Base-by-base conservation (phyloP, 2,888 invertebrate genomes). In the Cephus pulcher region DNA sequence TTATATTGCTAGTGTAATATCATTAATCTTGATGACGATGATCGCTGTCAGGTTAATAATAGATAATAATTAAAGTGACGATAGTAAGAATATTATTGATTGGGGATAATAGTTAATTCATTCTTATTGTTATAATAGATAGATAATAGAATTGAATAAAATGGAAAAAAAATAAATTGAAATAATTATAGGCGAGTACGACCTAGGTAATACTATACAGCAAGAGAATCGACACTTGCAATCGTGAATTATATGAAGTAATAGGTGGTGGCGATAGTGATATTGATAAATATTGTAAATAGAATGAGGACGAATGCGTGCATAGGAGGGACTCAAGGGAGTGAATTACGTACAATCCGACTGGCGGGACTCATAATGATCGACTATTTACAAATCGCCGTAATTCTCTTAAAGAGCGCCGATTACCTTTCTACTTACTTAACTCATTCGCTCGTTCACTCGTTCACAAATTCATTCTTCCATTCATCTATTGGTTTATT, bases 1-100 rank as follows among this genome's bases (percentile, higher is more conserved):
- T 81, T 85, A 80, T 78, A 80, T 81, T 82, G 81, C 81, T 81
- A 81, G 78, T 83, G 80, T 80, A 37, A 34, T 34, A 73, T 35
- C 74, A 37, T 32, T 37, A 35, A 11, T 74, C 32, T 15, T 30
- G 34, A 74, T 74, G 34, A 74, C 34, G 37, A 76, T 35, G 30
- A 69, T 56, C 34, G 68, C 74, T 69, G n/a, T 77, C 74, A 77
- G 15, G 68, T 77, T 40, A 40, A 74, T 77, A 71, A 11, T 32
- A 32, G 37, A 11, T 69, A 75, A 32, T 69, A 69, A 37, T 12
- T 75, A 75, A 15, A 34, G 23, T 75, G 34, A 75, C n/a, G 11
- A 40, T 75, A 40, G 32, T 75, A 30, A 76, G 32, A 37, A 69
- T 71, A 76, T 35, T 40, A 30, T 35, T 34, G n/a, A 40, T 40